These are phyloP conservation scores for Aurelia aurita DNA, from an alignment of 30 jellyfish, hydroid and myxozoan genomes.

Conservation along the genomic window DNA sequence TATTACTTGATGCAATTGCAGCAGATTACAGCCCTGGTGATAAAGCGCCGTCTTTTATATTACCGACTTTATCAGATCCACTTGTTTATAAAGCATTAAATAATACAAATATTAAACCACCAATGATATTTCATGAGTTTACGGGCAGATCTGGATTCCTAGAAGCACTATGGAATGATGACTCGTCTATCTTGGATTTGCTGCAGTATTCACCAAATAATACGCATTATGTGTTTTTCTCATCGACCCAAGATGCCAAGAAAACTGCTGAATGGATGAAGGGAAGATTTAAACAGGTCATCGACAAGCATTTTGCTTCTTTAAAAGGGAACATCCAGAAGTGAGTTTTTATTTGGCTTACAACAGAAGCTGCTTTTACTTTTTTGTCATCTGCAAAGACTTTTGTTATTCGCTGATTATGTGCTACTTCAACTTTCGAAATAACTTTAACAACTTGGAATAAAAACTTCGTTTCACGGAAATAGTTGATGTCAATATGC, in stretches of 20 bases:
- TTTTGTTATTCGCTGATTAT: no score
- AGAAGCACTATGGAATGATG: conserved; percentile 95
- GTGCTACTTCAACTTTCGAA: no score
- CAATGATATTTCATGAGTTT: conserved; percentile 94
- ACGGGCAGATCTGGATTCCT: conserved; percentile 90
- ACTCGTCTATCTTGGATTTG: conserved; percentile 77
- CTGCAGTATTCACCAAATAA: conserved; percentile 89
- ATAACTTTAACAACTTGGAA: no score
- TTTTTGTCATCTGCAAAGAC: no score
- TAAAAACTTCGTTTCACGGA: no score
- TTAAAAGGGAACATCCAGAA: conserved; percentile 16
- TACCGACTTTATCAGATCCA: conserved; percentile 90
- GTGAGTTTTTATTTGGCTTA: conserved; percentile 16
- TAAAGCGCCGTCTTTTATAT: conserved; percentile 87
- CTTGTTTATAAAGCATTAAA: conserved; percentile 83
- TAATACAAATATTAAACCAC: conserved; percentile 84
- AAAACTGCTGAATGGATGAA: conserved; percentile 95
- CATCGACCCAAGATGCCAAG: conserved; percentile 82
- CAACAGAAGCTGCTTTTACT: no score
- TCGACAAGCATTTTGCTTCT: conserved; percentile 63
- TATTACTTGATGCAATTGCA: background rate
- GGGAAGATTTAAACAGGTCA: conserved; percentile 69
- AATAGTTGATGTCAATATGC: no score
- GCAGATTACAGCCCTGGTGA: conserved; percentile 89
- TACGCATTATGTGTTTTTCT: conserved; percentile 87